phyloP scores from a whole-genome alignment of 37 sponge, comb jelly and placozoan species.

The Cladorhizidae sp. region DNA sequence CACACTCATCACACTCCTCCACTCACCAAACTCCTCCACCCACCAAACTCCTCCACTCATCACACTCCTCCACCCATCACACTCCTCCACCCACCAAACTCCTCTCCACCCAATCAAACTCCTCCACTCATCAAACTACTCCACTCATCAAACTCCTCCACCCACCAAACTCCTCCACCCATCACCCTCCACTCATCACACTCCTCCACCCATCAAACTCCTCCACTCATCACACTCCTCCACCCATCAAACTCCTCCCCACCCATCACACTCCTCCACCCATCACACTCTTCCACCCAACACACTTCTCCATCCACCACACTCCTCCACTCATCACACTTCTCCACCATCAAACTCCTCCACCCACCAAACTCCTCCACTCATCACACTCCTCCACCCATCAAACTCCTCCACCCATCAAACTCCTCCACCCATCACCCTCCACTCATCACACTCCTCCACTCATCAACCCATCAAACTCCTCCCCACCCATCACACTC shows the following conservation, averaged over 20 bases:
- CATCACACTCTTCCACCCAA: neutral
- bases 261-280: neutral
- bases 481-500: neutral
- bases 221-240: neutral
- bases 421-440: neutral
- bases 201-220: no score
- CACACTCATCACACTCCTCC: no score
- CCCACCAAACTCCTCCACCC: neutral
- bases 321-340: neutral
- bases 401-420: neutral
- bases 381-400: neutral
- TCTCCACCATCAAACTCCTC: neutral
- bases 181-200: neutral
- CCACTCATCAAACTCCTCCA: neutral
- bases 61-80: no score
- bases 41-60: no score
- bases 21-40: no score
- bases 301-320: neutral
- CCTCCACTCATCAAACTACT: neutral
- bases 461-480: neutral
- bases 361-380: neutral
- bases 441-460: no score
- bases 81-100: neutral
- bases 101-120: slow-evolving; percentile 32
- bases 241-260: neutral